phyloP scores from a whole-genome alignment of 37 sponge, comb jelly and placozoan species.

The Eunapius fragilis region DNA sequence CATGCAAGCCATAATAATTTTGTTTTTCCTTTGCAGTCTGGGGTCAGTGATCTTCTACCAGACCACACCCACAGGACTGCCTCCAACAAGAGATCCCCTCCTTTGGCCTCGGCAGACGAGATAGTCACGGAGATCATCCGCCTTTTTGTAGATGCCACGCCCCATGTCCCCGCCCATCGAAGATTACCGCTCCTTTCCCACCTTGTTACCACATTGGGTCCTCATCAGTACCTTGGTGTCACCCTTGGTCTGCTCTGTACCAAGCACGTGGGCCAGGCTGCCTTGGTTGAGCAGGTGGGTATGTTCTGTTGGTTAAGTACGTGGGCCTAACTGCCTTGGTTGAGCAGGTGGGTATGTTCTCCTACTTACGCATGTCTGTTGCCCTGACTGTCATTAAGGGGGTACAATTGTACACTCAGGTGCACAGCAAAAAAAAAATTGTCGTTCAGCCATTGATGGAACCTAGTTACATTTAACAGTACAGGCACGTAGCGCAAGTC shows the following conservation, averaged over 20 bases:
- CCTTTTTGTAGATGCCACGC: constrained; percentile 92
- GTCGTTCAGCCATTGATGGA: no score
- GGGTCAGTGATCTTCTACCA: neutral
- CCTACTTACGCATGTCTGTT: no score
- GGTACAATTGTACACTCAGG: no score
- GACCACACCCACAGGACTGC: neutral
- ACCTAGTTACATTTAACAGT: no score
- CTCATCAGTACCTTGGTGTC: constrained; percentile 56
- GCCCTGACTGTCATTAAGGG: no score
- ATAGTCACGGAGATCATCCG: constrained; percentile 71
- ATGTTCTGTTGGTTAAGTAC: neutral
- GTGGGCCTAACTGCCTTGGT: no score
- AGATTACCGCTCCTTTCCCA: constrained; percentile 77
- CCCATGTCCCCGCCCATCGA: constrained; percentile 95
- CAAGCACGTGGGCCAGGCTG: constrained; percentile 38
- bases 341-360: no score
- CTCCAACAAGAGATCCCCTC: neutral
- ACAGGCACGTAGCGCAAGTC: no score
- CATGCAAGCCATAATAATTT: neutral
- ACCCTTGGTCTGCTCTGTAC: constrained; percentile 58
- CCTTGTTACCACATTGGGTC: constrained; percentile 71
- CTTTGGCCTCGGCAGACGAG: constrained; percentile 25
- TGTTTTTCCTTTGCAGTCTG: neutral
- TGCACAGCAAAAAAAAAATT: no score
- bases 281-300: constrained; percentile 26